Evolutionary conservation across 1,140 invertebrate species (phyloP), one percentile per base, ranked within the genome.

Genomic region (Ips nitidus): DNA sequence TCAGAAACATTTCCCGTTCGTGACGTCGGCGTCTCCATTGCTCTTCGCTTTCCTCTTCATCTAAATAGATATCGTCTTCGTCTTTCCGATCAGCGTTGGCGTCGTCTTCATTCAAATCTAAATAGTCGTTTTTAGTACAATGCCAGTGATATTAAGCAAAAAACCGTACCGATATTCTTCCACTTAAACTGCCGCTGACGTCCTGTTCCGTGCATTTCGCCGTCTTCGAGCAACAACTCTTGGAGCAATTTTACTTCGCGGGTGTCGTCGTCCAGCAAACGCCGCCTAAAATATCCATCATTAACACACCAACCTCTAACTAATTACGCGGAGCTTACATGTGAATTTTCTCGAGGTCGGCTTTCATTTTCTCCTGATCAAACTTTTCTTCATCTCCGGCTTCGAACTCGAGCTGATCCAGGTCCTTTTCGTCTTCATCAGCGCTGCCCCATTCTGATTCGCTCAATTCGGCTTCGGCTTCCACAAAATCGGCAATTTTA

Each of bases 381-480:
- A 92, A 86, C n/a, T 86, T 81, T 61, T 94, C 92, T n/a, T 84
- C 82, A 72, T 94, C 92, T 2, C 87, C 91, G 57, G 85, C 87
- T 78, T 94, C 91, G 2, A 84, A 78, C 77, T 94, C 91, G 74
- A 92, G 83, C n/a, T 84, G 81, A 77, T 94, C 89, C 56, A 91
- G 79, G 7, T 82, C 89, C 50, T 83, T 84, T 75, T 94, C 92
- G 74, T 93, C 90, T 78, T 94, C 91, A 73, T 92, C 90, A 0
- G 85, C 91, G 38, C 90, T 91, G 4, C 86, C 89, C 84, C 86
- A 90, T 71, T 94, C 92, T 47, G 90, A 91, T 76, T 93, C 93
- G 4, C 92, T 94, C 7, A 96, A 78, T 76, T 95, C 93, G 0
- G 94, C 94, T 81, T 96, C 94, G 47, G 89, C 84, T 64, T 96